phyloP scores from a whole-genome alignment of 2,797 vertebrate genomes.

The Yasuhikotakia modesta region DNA sequence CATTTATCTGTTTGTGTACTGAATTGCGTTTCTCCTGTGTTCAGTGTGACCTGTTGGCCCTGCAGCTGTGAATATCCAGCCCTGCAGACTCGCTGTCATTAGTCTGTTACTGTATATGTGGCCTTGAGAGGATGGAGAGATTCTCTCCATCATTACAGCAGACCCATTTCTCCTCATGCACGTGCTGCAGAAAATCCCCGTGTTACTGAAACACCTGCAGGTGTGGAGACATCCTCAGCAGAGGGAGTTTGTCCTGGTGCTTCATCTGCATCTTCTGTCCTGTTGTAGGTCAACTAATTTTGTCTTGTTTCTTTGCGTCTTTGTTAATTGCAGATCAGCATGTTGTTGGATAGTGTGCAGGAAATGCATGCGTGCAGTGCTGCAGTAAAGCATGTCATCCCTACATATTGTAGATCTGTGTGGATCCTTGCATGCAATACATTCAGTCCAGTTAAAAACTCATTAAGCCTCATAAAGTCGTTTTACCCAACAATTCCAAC shows the following conservation, averaged over 20 bases:
- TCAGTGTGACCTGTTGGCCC: constrained; percentile 18
- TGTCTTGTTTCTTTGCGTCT: neutral
- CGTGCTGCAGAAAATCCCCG: constrained; percentile 24
- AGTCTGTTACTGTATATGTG: constrained; percentile 33
- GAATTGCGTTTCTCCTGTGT: neutral
- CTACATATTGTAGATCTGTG: too few relatives aligned
- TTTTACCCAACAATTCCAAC: neutral
- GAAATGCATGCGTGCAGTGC: neutral
- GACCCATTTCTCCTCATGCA: constrained; percentile 25
- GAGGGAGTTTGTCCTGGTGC: constrained; percentile 14
- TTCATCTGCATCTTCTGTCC: constrained; percentile 12
- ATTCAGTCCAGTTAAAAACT: neutral
- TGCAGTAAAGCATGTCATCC: too few relatives aligned
- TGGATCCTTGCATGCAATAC: too few relatives aligned
- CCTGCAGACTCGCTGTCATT: constrained; percentile 30
- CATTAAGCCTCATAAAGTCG: neutral
- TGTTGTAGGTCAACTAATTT: constrained; percentile 14
- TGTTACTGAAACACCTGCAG: constrained; percentile 41
- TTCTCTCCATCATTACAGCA: constrained; percentile 18
- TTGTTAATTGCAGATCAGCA: constrained; percentile 6
- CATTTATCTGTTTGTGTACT: too few relatives aligned
- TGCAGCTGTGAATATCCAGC: constrained; percentile 2
- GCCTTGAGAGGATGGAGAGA: constrained; percentile 41
- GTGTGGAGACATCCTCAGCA: constrained; percentile 33
- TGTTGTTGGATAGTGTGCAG: neutral